Base-by-base conservation (phyloP, 2,797 vertebrate species). In the Periparus ater region DNA sequence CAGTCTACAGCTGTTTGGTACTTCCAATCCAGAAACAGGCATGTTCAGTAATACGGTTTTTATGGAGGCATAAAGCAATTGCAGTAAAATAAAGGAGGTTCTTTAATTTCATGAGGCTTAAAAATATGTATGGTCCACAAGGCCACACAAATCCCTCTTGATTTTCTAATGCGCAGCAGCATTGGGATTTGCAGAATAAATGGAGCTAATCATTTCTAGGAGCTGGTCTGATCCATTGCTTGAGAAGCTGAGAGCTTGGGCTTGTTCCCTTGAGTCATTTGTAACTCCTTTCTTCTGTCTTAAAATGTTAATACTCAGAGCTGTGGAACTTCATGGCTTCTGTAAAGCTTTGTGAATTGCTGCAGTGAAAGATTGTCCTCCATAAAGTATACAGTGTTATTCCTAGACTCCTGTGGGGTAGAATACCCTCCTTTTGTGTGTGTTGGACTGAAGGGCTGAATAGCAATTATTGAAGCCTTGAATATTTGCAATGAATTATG, bases 81-180 rank as follows among this genome's bases (percentile, higher is more conserved):
- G 50, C 66, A 81, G 26, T 83, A 72, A 78, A 96, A 89, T 88
- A 96, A 93, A 91, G 61, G 53, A 57, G 34, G 48, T 65, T 94
- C 57, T 89, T 91, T 82, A 68, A 81, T 94, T 94, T 92, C 71
- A 67, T 63, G 67, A 88, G 71, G 67, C 77, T 92, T 96, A 94
- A 92, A 97, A 96, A 93, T 36, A 36, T 36, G 17, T 89, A 78
- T 38, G 29, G 70, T 73, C 78, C 50, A 61, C 38, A 83, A 66
- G 66, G 71, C 82, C 2, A 0, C 71, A 55, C 40, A 91, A 86
- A 93, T 88, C 77, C 76, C 87, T 81, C 73, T 50, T 60, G 53
- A 29, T 90, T 93, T 93, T 88, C 74, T 70, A 42, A 78, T 27
- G 55, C 62, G 80, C 62, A 48, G 51, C 80, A 78, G 23, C 57